Evolutionary conservation across 2,113 vertebrate species (phyloP), one percentile per base, ranked within the genome.

Genomic region (Pithys albifrons): DNA sequence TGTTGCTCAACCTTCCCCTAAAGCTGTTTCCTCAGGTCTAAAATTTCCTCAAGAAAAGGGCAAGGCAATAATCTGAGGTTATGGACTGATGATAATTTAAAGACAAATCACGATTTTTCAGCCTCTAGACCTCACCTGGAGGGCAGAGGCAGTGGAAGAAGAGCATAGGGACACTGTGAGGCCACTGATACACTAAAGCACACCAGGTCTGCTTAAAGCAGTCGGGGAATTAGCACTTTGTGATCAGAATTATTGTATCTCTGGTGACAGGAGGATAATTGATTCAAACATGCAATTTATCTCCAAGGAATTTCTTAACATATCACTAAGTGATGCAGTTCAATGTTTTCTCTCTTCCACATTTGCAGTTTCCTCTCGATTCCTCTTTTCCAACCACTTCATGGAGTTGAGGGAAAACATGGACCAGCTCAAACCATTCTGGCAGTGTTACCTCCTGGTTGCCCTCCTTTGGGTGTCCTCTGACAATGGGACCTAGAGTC

Each of bases 371-470:
- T 25, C n/a, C 25, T 52, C 65, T 89, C 57, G 19, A 5, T 52
- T 81, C 33, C 19, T 37, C 17, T 73, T 73, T 37, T 62, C 41
- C 45, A 78, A 29, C 6, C 17, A 43, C 9, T 8, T 54, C 2
- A 1, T 5, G 43, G 16, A 82, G 17, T 37, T 1, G 1, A 72
- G 35, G 22, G 64, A 0, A 0, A 57, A 18, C 2, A 7, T 5
- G 24, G 27, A 33, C 25, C 45, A 85, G 17, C n/a, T 45, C 14
- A 73, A 73, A 33, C 10, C 2, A 0, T 46, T 55, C 35, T 61
- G 28, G 9, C 12, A 59, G 20, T 11, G 23, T 61, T 62, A 72
- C 14, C 35, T 67, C 22, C 28, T 67, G 27, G 27, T 64, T 41
- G n/a, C 14, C 24, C 18, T 88, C 55, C 29, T 88, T 77, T 3